phyloP scores from a whole-genome alignment of 2,113 vertebrate species.

The Protobothrops mucrosquamatus region DNA sequence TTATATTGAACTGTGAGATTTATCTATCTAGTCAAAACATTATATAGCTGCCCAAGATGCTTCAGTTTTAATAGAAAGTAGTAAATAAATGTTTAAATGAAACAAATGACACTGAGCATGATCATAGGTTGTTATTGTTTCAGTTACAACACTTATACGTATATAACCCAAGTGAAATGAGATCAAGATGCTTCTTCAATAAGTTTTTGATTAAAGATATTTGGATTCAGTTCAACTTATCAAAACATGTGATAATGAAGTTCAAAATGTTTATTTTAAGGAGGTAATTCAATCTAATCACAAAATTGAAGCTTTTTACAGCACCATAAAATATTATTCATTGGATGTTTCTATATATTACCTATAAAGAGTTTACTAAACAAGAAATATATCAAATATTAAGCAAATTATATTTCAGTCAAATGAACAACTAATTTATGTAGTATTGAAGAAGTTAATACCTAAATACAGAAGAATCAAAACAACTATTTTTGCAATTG shows the following conservation, averaged over 20 bases:
- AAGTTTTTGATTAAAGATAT: neutral
- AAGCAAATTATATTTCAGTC: no score
- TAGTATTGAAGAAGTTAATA: neutral
- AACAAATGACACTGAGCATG: neutral
- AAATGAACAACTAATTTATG: neutral
- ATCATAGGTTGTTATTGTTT: neutral
- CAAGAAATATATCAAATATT: neutral
- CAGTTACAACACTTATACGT: no score
- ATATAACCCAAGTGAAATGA: neutral
- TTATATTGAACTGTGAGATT: neutral
- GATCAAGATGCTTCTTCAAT: neutral
- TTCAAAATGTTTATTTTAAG: neutral
- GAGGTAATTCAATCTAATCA: neutral
- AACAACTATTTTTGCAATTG: neutral
- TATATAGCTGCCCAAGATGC: neutral
- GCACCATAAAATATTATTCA: no score
- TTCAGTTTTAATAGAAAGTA: neutral
- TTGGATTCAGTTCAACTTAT: neutral
- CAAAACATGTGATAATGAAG: neutral
- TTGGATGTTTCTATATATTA: no score
- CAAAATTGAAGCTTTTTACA: neutral
- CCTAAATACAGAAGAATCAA: neutral
- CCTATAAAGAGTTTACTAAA: no score
- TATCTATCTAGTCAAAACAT: no score
- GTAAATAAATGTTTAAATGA: neutral